Percentiles rank a stretch among this genome's conserved stretches.
Conservation (phyloP, 1,140 invertebrate genomes). For the Trachelipus rathkii region DNA sequence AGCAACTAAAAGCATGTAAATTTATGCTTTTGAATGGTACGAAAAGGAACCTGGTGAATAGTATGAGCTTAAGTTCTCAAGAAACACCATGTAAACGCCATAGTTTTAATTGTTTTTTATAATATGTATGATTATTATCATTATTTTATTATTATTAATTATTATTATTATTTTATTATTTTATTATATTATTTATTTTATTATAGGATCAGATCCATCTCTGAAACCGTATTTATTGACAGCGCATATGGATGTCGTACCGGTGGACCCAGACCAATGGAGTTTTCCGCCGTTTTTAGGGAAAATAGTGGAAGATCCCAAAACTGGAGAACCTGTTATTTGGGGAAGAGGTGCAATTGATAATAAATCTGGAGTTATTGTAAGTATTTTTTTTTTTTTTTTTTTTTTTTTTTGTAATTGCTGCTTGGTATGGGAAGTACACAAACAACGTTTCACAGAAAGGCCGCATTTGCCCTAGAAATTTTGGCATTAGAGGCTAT, state of each 20-base stretch:
- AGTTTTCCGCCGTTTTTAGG: conserved; percentile 55
- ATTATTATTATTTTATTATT: background rate
- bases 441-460: too few relatives aligned
- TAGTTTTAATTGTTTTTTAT: too few relatives aligned
- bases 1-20: too few relatives aligned
- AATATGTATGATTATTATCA: background rate
- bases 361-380: conserved; percentile 56
- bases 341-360: conserved; percentile 60
- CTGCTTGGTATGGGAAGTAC: too few relatives aligned
- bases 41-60: too few relatives aligned
- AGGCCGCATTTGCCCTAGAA: too few relatives aligned
- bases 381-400: too few relatives aligned
- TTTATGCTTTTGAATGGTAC: too few relatives aligned
- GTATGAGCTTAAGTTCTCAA: too few relatives aligned
- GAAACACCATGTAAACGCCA: too few relatives aligned
- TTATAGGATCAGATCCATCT: conserved; percentile 46
- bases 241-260: conserved; percentile 60
- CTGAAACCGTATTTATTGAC: conserved; percentile 56
- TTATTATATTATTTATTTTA: too few relatives aligned
- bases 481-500: too few relatives aligned
- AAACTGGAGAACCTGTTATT: conserved; percentile 49
- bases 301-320: conserved; percentile 51
- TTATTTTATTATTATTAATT: background rate
- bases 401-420: background rate
- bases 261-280: conserved; percentile 55